These are phyloP conservation scores for Hapalemur alaotrensis DNA, from an alignment of 2,797 vertebrate genomes.

Conservation along the genomic window DNA sequence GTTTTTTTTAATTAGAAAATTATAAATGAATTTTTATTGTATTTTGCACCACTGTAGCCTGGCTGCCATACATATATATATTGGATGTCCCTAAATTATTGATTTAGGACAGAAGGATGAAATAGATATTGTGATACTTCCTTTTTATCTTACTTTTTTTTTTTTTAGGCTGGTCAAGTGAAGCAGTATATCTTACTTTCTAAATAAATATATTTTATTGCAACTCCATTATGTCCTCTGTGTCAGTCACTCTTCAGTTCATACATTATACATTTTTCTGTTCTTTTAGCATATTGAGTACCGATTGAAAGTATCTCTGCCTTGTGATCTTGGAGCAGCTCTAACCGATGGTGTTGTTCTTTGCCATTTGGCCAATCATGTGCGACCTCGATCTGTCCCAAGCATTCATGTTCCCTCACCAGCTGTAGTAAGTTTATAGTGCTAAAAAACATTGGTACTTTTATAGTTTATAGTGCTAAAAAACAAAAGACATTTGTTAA, in stretches of 20 bases:
- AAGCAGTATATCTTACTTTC: background rate
- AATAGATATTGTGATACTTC: background rate
- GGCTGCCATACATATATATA: background rate
- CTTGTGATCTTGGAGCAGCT: conserved; percentile 94
- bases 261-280: background rate
- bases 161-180: no score
- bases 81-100: background rate
- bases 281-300: conserved; percentile 92
- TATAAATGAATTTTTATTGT: background rate
- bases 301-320: conserved; percentile 94
- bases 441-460: background rate
- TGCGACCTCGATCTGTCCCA: conserved; percentile 96
- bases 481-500: background rate
- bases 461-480: conserved; percentile 76
- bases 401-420: conserved; percentile 98
- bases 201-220: conserved; percentile 4
- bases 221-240: background rate
- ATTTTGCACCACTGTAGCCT: background rate
- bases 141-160: conserved; percentile 50
- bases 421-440: conserved; percentile 92
- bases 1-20: background rate
- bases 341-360: conserved; percentile 97
- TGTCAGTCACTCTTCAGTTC: background rate
- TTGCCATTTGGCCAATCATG: conserved; percentile 97
- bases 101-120: conserved; percentile 20